Base-by-base conservation (phyloP, 1,140 invertebrate species). In the Calephelis nemesis region DNA sequence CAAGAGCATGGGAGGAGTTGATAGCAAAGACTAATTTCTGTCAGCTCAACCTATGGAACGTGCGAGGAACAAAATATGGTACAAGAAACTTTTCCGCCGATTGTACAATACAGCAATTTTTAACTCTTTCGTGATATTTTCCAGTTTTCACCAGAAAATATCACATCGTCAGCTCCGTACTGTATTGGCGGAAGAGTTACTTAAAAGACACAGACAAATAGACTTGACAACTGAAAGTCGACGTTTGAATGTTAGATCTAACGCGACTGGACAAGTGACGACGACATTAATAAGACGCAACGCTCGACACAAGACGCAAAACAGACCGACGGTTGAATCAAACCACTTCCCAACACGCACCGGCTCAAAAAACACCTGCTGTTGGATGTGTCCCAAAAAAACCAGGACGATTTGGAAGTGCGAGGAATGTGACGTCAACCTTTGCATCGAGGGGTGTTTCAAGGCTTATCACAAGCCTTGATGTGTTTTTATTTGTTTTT, bases 1-100 rank as follows among this genome's bases (percentile, higher is more conserved):
- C 67, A 74, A 73, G 47, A 48, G 42, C 39, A 79, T 77, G 77
- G 75, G 73, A 40, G 75, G 70, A 8, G 67, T 81, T 10, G 79
- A 79, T 62, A 62, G 62, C 9, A 70, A 73, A 47, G 77, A 79
- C 64, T 77, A 81, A 65, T 63, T 60, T 30, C 58, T 74, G 48
- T 68, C 66, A 8, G 73, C 71, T 49, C 63, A 69, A 5, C 74
- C 70, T 19, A n/a, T 76, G 47, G 76, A 78, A 60, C 30, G 74
- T 40, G 0, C 9, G 6, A 71, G 48, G 12, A 48, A 15, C 49
- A 40, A 8, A 52, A 13, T 71, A 5, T 75, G 71, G 71, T 75
- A 73, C 13, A 71, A 71, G 48, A 73, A 73, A 40, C 12, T 75
- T 1, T 75, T 75, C 60, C 62, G 69, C 15, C 66, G 74, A 40